A percentile compares a stretch with the other conserved stretches of the same genome.
These are phyloP conservation scores for Drosophila nebulosa DNA, from an alignment of 1,140 invertebrate species.

Conservation along the genomic window DNA sequence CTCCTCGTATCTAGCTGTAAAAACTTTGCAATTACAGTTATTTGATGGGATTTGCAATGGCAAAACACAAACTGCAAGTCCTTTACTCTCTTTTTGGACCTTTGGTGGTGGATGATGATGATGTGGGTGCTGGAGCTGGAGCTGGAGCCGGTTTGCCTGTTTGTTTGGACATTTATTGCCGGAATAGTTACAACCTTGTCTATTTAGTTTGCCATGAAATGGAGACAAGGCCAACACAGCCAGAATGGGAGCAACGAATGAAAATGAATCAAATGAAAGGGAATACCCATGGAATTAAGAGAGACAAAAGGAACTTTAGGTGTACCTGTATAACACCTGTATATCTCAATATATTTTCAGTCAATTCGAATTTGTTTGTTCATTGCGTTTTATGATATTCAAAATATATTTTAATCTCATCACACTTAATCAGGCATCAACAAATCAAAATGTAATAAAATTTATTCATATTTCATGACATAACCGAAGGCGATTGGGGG, in stretches of 20 bases:
- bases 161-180: constrained; percentile 72
- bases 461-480: constrained; percentile 48
- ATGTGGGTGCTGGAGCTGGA: constrained; percentile 22
- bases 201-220: constrained; percentile 39
- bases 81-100: not conserved
- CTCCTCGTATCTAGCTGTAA: constrained; percentile 62
- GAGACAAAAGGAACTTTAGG: too few relatives aligned
- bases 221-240: constrained; percentile 16
- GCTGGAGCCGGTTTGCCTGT: constrained; percentile 10
- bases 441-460: constrained; percentile 26
- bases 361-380: not conserved
- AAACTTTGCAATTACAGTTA: constrained; percentile 79
- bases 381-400: constrained; percentile 29
- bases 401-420: constrained; percentile 49
- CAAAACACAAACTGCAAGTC: constrained; percentile 7
- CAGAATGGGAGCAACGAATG: constrained; percentile 42
- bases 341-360: too few relatives aligned
- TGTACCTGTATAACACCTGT: too few relatives aligned
- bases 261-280: constrained; percentile 28
- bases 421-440: constrained; percentile 53
- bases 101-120: not conserved
- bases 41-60: constrained; percentile 72
- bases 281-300: not conserved
- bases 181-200: constrained; percentile 59
- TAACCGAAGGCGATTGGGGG: constrained; percentile 3